These are phyloP conservation scores for Orthonychiurus folsomi DNA, from an alignment of 2,888 invertebrate species.

Conservation along the genomic window DNA sequence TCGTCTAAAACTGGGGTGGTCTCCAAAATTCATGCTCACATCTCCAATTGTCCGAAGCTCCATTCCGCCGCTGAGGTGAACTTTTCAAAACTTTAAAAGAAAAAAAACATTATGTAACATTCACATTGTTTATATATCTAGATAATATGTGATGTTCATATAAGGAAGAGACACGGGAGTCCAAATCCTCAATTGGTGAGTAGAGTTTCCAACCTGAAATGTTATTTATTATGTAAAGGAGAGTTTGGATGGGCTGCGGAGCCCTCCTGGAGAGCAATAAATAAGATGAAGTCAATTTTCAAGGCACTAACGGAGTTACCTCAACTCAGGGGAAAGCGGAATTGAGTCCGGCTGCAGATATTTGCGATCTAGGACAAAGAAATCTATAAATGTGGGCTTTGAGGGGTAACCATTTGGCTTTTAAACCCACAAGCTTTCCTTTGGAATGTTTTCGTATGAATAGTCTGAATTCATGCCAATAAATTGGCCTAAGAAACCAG, in stretches of 20 bases:
- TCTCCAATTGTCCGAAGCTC: conserved; percentile 38
- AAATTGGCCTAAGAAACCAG: too few species aligned
- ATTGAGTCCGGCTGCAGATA: too few species aligned
- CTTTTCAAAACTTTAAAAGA: too few species aligned
- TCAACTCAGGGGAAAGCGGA: neutral
- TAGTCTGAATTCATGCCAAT: too few species aligned
- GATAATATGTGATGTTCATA: conserved; percentile 40
- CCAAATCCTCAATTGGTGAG: conserved; percentile 39
- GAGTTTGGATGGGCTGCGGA: neutral
- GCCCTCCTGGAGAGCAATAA: neutral
- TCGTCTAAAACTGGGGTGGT: conserved; percentile 26
- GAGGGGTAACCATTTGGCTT: too few species aligned
- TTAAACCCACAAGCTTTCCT: too few species aligned
- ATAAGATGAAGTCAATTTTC: neutral
- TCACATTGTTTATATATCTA: too few species aligned
- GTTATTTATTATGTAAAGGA: neutral
- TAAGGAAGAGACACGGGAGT: conserved; percentile 35
- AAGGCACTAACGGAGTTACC: neutral
- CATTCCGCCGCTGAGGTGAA: conserved; percentile 35
- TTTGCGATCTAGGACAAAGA: too few species aligned
- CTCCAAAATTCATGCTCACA: conserved; percentile 36
- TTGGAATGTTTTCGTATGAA: too few species aligned
- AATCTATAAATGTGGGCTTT: too few species aligned
- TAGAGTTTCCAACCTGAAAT: too few species aligned
- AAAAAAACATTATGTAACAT: too few species aligned